Base-by-base conservation (phyloP, 2,888 invertebrate species). In the Apeira syringaria region DNA sequence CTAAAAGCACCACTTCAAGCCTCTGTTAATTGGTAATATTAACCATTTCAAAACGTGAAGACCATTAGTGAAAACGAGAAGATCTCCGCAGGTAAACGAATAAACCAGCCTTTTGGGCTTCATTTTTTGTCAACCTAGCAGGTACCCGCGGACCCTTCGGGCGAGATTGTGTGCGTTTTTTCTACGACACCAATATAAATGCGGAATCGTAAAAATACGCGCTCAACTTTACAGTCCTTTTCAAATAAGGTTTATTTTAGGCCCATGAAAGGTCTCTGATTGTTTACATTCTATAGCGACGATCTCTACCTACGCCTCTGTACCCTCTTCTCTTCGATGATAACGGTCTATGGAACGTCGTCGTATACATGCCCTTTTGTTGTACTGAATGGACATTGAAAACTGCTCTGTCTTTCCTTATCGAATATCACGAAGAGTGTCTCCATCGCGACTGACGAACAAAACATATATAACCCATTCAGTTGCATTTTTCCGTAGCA, bases 11-110 rank as follows among this genome's bases (percentile, higher is more conserved):
- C 70, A 80, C 74, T 80, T 80, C 73, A 65, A 66, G 62, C 66
- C 63, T 74, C 61, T 56, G 75, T 81, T 85, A 84, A 83, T 86
- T 85, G 82, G 82, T 79, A 77, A 73, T 79, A 78, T 80, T 83
- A 81, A 79, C 68, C 69, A 68, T 80, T 82, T 73, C 68, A 74
- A 51, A 56, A 81, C 67, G 65, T 71, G 64, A 64, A 65, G 63
- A 67, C 80, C 73, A 79, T 83, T 80, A 77, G 78, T 79, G 70
- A 74, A 81, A 78, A 73, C 68, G 71, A 77, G 74, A 75, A 68
- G 71, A 71, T 64, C 60, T 66, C 53, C 61, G 87, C 86, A 87
- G 86, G 88, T 88, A 88, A 78, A 68, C 72, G 76, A 63, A 61
- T 56, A 69, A 77, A 74, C 73, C 74, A 71, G 68, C 74, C 68